A percentile compares a stretch with the other conserved stretches of the same genome.
These are phyloP conservation scores for Drosophila formosana DNA, from an alignment of 2,888 invertebrate species.

Conservation along the genomic window DNA sequence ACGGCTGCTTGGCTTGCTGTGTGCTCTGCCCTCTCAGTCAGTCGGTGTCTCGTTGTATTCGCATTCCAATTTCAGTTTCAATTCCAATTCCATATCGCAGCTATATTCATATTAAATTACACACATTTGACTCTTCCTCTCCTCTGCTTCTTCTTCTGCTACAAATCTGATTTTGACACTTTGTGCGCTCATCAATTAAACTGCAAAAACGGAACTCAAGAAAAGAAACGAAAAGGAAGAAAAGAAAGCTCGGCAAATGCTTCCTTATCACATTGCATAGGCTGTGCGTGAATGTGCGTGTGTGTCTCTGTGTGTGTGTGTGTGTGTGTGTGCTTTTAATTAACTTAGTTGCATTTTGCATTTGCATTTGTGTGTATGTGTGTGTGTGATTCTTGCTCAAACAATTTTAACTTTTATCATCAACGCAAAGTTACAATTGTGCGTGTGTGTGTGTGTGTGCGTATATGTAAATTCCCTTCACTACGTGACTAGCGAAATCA, in stretches of 20 bases:
- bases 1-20: conserved; percentile 15
- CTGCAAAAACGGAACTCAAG: neutral
- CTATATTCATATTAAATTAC: conserved; percentile 44
- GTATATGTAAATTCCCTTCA: too few species aligned
- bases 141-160: conserved; percentile 11
- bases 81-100: conserved; percentile 33
- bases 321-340: conserved; percentile 21
- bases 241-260: conserved; percentile 13
- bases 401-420: conserved; percentile 16
- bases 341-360: conserved; percentile 16
- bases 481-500: too few species aligned
- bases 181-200: neutral
- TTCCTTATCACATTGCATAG: conserved; percentile 32
- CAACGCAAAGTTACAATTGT: conserved; percentile 9
- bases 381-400: conserved; percentile 2
- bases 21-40: conserved; percentile 17
- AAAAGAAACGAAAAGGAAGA: neutral
- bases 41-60: conserved; percentile 31
- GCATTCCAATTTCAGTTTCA: conserved; percentile 17
- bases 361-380: conserved; percentile 1
- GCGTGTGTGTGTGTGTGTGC: neutral
- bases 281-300: neutral
- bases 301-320: conserved; percentile 17
- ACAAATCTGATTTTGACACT: conserved; percentile 27
- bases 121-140: conserved; percentile 6